A percentile compares a stretch with the other conserved stretches of the same genome.
Evolutionary conservation across 1,140 invertebrate genomes (phyloP).

Genomic region (Dreissena rostriformis): DNA sequence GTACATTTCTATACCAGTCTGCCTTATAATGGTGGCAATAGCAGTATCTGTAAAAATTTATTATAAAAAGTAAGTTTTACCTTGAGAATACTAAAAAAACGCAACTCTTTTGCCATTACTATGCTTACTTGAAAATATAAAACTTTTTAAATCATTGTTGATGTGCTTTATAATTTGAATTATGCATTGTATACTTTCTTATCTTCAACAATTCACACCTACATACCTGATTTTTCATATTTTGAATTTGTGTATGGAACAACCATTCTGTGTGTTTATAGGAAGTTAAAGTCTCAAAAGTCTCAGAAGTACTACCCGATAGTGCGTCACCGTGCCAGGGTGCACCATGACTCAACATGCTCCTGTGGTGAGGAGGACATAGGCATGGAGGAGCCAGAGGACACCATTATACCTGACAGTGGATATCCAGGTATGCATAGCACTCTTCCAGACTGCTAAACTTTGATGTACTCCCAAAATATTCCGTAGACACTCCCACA

Average conservation of each 20-base stretch:
- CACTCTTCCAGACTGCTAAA: too few relatives aligned
- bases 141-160: too few relatives aligned
- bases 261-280: background rate
- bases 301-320: conserved; percentile 49
- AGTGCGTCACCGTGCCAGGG: conserved; percentile 31
- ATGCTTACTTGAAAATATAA: too few relatives aligned
- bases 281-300: conserved; percentile 46
- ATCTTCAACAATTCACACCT: too few relatives aligned
- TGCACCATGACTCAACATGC: conserved; percentile 53
- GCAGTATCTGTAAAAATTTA: conserved; percentile 39
- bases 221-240: too few relatives aligned
- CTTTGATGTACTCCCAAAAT: too few relatives aligned
- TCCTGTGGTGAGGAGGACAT: conserved; percentile 53
- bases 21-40: background rate
- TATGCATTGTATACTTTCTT: too few relatives aligned
- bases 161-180: too few relatives aligned
- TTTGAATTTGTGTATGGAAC: too few relatives aligned
- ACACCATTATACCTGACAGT: conserved; percentile 33
- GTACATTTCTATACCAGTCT: conserved; percentile 48
- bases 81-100: too few relatives aligned
- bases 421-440: conserved; percentile 13
- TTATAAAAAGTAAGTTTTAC: conserved; percentile 47
- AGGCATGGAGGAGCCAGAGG: conserved; percentile 40
- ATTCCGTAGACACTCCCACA: background rate
- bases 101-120: too few relatives aligned